phyloP scores from a whole-genome alignment of 2,797 vertebrate species.

The Scolopax rusticola region DNA sequence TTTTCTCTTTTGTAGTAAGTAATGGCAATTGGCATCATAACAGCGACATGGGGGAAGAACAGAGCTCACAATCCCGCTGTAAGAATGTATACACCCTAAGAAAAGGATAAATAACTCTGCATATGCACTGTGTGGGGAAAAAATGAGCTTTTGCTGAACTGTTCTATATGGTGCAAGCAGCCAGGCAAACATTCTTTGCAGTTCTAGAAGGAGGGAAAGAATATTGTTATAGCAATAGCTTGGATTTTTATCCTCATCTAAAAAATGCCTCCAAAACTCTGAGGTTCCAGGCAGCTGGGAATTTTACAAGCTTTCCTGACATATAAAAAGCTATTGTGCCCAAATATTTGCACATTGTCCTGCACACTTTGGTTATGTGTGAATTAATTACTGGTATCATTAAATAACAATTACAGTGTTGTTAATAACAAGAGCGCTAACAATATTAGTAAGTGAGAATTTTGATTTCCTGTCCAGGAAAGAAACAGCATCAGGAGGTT shows the following conservation, averaged over 20 bases:
- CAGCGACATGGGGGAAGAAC: not conserved
- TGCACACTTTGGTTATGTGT: not conserved
- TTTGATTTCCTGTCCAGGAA: not conserved
- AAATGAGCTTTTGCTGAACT: not conserved
- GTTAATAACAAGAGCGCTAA: not conserved
- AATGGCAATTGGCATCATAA: not conserved
- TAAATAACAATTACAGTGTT: not conserved
- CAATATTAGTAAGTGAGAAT: not conserved
- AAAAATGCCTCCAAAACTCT: not conserved
- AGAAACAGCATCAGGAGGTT: not conserved
- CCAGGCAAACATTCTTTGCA: not conserved
- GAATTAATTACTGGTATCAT: not conserved
- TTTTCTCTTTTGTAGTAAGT: not conserved
- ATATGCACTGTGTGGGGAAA: not conserved
- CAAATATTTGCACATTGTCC: not conserved
- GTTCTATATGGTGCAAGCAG: not conserved
- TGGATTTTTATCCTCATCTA: rapidly evolving
- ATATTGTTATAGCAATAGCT: not conserved
- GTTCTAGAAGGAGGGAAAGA: not conserved
- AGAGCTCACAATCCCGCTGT: not conserved
- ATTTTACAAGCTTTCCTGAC: not conserved
- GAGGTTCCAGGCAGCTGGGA: not conserved
- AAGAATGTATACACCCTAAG: not conserved
- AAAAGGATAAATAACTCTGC: not conserved
- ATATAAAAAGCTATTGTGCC: not conserved